phyloP scores from a whole-genome alignment of 2,888 invertebrate species.

The Drosophila helvetica region DNA sequence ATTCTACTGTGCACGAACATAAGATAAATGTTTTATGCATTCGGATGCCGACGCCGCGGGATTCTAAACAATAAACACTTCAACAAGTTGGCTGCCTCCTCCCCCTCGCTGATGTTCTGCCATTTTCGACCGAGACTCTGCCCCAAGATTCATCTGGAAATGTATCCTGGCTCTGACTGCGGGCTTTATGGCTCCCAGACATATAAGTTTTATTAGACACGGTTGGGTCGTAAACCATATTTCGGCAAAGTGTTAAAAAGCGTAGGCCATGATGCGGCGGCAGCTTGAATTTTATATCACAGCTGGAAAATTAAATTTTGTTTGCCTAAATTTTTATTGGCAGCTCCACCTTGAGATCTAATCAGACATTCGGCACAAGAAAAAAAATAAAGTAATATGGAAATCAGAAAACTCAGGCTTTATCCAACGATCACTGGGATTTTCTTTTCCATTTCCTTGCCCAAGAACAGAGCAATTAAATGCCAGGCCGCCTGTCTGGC shows the following conservation, averaged over 20 bases:
- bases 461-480: constrained; percentile 34
- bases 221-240: constrained; percentile 47
- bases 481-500: background rate
- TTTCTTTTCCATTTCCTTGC: background rate
- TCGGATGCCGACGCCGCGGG: constrained; percentile 42
- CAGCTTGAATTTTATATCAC: constrained; percentile 37
- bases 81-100: constrained; percentile 53
- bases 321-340: constrained; percentile 11
- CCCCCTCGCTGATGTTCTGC: no score
- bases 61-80: constrained; percentile 59
- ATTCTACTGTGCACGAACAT: constrained; percentile 41
- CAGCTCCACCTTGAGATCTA: constrained; percentile 6
- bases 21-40: constrained; percentile 51
- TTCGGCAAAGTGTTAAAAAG: constrained; percentile 41
- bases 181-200: constrained; percentile 49
- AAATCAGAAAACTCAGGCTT: background rate
- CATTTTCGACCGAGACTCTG: no score
- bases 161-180: constrained; percentile 12
- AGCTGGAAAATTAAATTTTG: constrained; percentile 17
- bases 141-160: constrained; percentile 18
- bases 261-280: constrained; percentile 1
- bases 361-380: constrained; percentile 14
- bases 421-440: background rate
- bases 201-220: constrained; percentile 56
- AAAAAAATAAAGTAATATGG: no score